Percentiles rank a stretch among this genome's conserved stretches.
These are phyloP conservation scores for Ceratoteleas bidentatus DNA, from an alignment of 1,140 invertebrate genomes.

Conservation along the genomic window DNA sequence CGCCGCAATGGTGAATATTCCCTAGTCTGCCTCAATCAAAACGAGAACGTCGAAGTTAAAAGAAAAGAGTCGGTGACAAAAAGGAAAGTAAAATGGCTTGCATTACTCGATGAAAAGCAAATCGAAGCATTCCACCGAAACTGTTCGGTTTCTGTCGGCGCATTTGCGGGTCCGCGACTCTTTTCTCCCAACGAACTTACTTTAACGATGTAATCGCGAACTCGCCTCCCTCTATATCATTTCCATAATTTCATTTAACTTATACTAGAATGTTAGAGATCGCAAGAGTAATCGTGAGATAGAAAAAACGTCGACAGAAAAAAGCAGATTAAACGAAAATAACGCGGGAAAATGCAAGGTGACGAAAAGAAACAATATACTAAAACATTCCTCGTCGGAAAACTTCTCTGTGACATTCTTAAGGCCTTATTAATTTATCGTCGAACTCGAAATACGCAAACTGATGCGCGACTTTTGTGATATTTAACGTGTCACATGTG, in stretches of 20 bases:
- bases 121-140: conserved; percentile 45
- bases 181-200: conserved; percentile 22
- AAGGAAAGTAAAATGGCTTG: background rate
- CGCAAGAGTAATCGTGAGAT: conserved; percentile 51
- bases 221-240: conserved; percentile 35
- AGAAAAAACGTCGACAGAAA: background rate
- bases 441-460: background rate
- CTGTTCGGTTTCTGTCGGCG: conserved; percentile 31
- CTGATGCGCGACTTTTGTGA: conserved; percentile 56
- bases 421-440: conserved; percentile 71
- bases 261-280: conserved; percentile 62
- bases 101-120: background rate
- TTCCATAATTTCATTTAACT: conserved; percentile 54
- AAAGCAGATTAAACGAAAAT: too few species aligned
- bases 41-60: conserved; percentile 2
- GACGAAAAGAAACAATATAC: conserved; percentile 69
- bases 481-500: conserved; percentile 21
- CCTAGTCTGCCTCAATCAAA: conserved; percentile 42
- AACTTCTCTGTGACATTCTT: conserved; percentile 79
- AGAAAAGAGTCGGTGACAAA: conserved; percentile 18
- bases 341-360: background rate
- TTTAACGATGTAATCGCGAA: background rate
- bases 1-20: conserved; percentile 8
- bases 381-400: conserved; percentile 76
- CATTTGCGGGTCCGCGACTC: conserved; percentile 25